These are phyloP conservation scores for Nyctalus aviator DNA, from an alignment of 2,797 vertebrate genomes.

Conservation along the genomic window DNA sequence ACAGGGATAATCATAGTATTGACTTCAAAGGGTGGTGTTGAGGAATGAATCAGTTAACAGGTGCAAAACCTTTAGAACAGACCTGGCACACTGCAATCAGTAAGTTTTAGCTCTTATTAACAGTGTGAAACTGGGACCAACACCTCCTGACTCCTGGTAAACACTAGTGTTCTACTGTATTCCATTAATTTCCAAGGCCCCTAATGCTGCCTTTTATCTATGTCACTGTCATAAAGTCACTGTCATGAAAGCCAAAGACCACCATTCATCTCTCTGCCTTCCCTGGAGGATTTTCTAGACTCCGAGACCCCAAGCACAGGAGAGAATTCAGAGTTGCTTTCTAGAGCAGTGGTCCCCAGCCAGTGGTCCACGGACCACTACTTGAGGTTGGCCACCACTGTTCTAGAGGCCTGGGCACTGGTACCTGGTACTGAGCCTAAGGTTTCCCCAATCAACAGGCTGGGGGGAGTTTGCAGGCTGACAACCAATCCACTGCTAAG, in stretches of 20 bases:
- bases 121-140: not conserved
- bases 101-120: not conserved
- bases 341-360: not conserved
- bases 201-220: not conserved
- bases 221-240: not conserved
- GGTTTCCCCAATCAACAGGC: not conserved
- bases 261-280: not conserved
- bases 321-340: constrained; percentile 24
- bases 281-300: not conserved
- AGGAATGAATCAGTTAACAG: not conserved
- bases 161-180: not conserved
- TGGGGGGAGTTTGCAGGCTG: not conserved
- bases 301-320: not conserved
- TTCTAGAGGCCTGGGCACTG: not conserved
- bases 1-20: not conserved
- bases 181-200: not conserved
- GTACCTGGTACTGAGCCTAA: not conserved
- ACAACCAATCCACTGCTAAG: not conserved
- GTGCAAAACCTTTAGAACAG: not conserved
- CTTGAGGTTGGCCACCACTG: too few species aligned
- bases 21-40: not conserved
- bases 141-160: not conserved
- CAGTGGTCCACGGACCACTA: too few species aligned
- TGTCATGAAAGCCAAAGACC: not conserved
- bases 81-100: not conserved